Evolutionary conservation across 2,888 invertebrate genomes (phyloP).

Genomic region (Acrobeloides nanus): DNA sequence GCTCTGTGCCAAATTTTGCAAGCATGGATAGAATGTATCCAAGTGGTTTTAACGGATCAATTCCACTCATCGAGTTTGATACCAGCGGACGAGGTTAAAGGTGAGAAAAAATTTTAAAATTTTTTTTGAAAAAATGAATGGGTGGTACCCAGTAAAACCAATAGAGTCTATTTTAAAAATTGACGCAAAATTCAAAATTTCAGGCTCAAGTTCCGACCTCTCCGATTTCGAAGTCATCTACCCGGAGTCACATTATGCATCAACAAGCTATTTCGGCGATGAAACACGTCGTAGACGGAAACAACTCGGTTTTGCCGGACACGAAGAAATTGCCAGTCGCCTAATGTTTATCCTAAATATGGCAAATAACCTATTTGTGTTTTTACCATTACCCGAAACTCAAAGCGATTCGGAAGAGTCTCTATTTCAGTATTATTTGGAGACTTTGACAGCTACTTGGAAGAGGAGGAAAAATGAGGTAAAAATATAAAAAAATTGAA

Average conservation of each 20-base stretch:
- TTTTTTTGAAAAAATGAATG: too few relatives aligned
- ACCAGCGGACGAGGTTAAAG: too few relatives aligned
- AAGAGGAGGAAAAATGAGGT: slow-evolving; percentile 3
- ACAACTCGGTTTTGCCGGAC: slow-evolving; percentile 19
- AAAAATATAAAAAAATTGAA: slow-evolving; percentile 6
- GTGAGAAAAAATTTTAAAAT: too few relatives aligned
- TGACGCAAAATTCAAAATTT: not conserved
- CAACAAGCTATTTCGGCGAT: not conserved
- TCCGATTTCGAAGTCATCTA: not conserved
- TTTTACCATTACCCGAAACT: slow-evolving; percentile 10
- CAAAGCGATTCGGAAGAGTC: slow-evolving; percentile 30
- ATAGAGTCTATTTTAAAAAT: too few relatives aligned
- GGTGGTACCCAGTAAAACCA: too few relatives aligned
- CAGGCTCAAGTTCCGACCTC: not conserved
- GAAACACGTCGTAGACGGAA: too few relatives aligned
- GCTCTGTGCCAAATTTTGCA: slow-evolving; percentile 20
- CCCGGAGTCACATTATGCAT: not conserved
- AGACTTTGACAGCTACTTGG: slow-evolving; percentile 28
- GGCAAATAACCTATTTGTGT: slow-evolving; percentile 23
- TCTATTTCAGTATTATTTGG: slow-evolving; percentile 30
- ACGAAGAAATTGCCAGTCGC: slow-evolving; percentile 27
- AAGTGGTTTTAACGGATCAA: slow-evolving; percentile 17
- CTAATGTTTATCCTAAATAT: slow-evolving; percentile 26
- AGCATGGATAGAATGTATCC: slow-evolving; percentile 32
- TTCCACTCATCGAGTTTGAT: too few relatives aligned